These are phyloP conservation scores for Agriotes lineatus DNA, from an alignment of 2,888 invertebrate genomes.

Conservation along the genomic window DNA sequence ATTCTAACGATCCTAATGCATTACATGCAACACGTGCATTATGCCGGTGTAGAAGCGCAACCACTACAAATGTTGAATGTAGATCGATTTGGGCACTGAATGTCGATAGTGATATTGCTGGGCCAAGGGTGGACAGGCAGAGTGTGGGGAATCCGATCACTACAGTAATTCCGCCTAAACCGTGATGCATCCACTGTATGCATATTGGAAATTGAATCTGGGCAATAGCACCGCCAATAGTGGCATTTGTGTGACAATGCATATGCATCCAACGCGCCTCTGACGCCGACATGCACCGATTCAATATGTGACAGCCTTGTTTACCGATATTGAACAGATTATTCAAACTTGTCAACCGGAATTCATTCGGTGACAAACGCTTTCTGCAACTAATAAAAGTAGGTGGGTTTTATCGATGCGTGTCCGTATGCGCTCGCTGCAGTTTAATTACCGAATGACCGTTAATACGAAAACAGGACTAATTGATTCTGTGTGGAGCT, in stretches of 20 bases:
- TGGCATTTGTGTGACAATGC: conserved; percentile 62
- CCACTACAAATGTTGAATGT: conserved; percentile 53
- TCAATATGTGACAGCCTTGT: conserved; percentile 64
- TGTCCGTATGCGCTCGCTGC: background rate
- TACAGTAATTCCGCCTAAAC: conserved; percentile 61
- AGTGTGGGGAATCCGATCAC: conserved; percentile 62
- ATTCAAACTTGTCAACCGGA: conserved; percentile 64
- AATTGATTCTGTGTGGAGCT: no score
- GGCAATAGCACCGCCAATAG: conserved; percentile 63
- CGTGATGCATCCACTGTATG: conserved; percentile 58
- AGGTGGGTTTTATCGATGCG: conserved; percentile 15
- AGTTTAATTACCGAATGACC: no score
- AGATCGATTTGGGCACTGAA: conserved; percentile 51
- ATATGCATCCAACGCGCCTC: conserved; percentile 57
- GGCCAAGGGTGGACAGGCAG: conserved; percentile 29
- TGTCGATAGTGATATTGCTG: conserved; percentile 48
- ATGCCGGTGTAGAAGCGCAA: conserved; percentile 48
- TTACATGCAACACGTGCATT: conserved; percentile 51
- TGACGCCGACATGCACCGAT: conserved; percentile 53
- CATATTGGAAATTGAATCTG: conserved; percentile 67
- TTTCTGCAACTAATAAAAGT: conserved; percentile 40
- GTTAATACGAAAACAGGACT: no score
- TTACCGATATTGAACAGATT: conserved; percentile 63
- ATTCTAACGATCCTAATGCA: conserved; percentile 58
- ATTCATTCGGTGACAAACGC: conserved; percentile 61